phyloP scores from a whole-genome alignment of 2,797 vertebrate genomes.

The Lutjanus campechanus region DNA sequence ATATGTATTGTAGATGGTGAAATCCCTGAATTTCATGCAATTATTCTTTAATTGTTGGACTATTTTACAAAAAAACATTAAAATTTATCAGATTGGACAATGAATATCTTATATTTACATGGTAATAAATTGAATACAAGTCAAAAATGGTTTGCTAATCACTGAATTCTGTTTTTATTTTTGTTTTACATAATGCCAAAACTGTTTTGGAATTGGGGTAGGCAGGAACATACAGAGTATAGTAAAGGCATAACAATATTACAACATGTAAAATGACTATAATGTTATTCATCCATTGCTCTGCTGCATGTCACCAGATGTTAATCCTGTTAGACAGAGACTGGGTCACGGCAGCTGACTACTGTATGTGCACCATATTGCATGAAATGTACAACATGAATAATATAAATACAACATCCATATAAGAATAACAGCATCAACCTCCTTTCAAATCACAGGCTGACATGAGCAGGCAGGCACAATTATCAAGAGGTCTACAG shows the following conservation, averaged over 20 bases:
- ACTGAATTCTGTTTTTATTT: too few relatives aligned
- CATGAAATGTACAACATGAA: constrained; percentile 24
- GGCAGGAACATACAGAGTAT: background rate
- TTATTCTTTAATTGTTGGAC: too few relatives aligned
- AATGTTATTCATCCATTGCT: constrained; percentile 23
- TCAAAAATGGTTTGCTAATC: too few relatives aligned
- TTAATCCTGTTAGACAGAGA: constrained; percentile 33
- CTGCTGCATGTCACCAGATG: constrained; percentile 9
- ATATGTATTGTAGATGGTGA: too few relatives aligned
- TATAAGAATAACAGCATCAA: constrained; percentile 28
- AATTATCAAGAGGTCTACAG: constrained; percentile 49
- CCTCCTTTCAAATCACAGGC: constrained; percentile 22
- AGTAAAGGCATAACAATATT: constrained; percentile 12
- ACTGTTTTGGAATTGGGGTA: too few relatives aligned
- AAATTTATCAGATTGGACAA: too few relatives aligned
- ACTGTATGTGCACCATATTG: constrained; percentile 1
- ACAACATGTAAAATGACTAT: background rate
- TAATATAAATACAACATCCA: constrained; percentile 30
- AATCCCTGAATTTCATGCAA: too few relatives aligned
- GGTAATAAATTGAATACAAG: too few relatives aligned
- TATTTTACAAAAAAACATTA: too few relatives aligned
- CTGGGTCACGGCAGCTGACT: constrained; percentile 17
- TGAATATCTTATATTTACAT: too few relatives aligned
- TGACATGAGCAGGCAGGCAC: constrained; percentile 33
- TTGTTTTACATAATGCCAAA: too few relatives aligned